Conservation (phyloP, 2,888 invertebrate genomes). For the Caenorhabditis macrosperma region DNA sequence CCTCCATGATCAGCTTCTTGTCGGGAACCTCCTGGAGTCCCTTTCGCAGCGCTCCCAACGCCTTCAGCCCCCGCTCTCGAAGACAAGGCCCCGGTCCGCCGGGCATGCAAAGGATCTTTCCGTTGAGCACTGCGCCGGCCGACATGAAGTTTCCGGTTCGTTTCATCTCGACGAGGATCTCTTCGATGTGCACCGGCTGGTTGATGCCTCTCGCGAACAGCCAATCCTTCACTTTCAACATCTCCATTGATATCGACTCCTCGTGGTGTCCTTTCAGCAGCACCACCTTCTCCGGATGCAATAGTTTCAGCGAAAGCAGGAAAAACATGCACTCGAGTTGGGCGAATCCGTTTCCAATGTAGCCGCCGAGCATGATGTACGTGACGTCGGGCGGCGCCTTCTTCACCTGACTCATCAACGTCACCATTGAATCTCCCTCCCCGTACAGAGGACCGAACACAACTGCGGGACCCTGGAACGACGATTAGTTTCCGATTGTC, state of each 20-base stretch:
- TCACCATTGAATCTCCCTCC: slow-evolving; percentile 67
- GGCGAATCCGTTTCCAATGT: slow-evolving; percentile 67
- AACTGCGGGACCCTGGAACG: slow-evolving; percentile 36
- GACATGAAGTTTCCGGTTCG: slow-evolving; percentile 34
- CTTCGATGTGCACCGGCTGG: slow-evolving; percentile 19
- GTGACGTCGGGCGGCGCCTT: slow-evolving; percentile 51
- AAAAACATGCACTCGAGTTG: slow-evolving; percentile 67
- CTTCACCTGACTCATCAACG: slow-evolving; percentile 58
- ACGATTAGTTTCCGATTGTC: not conserved
- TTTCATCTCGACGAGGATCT: slow-evolving; percentile 42
- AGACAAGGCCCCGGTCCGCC: slow-evolving; percentile 70
- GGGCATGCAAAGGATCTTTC: slow-evolving; percentile 64
- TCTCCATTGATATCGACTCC: slow-evolving; percentile 64
- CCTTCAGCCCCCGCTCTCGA: slow-evolving; percentile 35
- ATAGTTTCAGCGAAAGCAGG: slow-evolving; percentile 62
- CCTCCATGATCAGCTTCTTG: slow-evolving; percentile 50
- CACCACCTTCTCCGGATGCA: slow-evolving; percentile 63
- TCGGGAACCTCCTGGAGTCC: slow-evolving; percentile 21
- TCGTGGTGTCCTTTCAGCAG: slow-evolving; percentile 69
- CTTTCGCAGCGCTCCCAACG: slow-evolving; percentile 20
- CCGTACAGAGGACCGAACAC: slow-evolving; percentile 69
- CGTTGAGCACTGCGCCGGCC: slow-evolving; percentile 35
- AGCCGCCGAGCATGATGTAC: slow-evolving; percentile 69
- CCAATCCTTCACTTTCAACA: slow-evolving; percentile 49
- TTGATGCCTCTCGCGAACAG: slow-evolving; percentile 19